Evolutionary conservation across 2,113 vertebrate species (phyloP).

Genomic region (Sinosuthora webbiana): DNA sequence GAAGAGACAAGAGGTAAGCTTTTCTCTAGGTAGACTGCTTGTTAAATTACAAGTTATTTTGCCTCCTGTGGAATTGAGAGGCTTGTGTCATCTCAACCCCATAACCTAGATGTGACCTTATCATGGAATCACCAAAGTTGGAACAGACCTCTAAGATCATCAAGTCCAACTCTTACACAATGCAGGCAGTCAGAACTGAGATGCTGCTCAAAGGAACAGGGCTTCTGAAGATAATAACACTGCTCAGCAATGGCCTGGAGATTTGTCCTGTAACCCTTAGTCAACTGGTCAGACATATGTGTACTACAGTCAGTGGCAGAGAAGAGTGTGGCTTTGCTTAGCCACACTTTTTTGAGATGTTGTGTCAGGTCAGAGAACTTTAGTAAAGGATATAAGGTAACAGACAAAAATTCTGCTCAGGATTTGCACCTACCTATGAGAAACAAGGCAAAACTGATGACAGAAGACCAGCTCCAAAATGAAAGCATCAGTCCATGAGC

Average conservation of each 20-base stretch:
- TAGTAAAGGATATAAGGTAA: neutral
- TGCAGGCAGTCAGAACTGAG: neutral
- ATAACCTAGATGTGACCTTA: neutral
- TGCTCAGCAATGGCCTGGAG: neutral
- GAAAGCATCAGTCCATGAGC: constrained; percentile 66
- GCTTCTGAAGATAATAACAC: neutral
- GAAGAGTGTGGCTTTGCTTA: neutral
- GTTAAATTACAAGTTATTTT: neutral
- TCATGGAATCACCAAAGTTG: neutral
- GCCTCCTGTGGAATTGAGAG: neutral
- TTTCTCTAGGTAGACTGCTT: neutral
- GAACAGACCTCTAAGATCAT: neutral
- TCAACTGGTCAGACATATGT: neutral
- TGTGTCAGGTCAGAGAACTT: neutral
- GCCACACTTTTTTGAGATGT: neutral
- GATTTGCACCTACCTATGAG: constrained; percentile 48
- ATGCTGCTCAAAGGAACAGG: neutral
- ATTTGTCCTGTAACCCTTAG: neutral
- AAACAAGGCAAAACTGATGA: constrained; percentile 31
- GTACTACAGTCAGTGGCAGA: neutral
- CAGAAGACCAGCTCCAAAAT: constrained; percentile 59
- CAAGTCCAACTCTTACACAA: neutral
- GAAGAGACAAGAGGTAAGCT: neutral
- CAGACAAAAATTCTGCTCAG: neutral
- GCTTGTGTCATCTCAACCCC: neutral